A percentile compares a stretch with the other conserved stretches of the same genome.
Conservation (phyloP, 2,888 invertebrate genomes). For the Chorisops tibialis region DNA sequence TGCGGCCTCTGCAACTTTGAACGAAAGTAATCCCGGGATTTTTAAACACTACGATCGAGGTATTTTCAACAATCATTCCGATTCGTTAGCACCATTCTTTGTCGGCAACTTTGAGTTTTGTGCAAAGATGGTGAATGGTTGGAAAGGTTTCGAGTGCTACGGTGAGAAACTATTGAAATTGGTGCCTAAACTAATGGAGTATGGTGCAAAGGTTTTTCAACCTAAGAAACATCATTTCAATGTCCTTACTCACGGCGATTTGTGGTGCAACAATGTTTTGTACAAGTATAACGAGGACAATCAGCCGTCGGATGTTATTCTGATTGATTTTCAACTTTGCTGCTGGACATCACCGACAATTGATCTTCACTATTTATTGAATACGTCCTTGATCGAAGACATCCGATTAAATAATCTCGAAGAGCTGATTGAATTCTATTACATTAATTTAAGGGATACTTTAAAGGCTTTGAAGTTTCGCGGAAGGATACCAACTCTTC, state of each 20-base stretch:
- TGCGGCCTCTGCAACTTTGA: conserved; percentile 23
- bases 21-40: conserved; percentile 25
- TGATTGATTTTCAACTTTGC: conserved; percentile 44
- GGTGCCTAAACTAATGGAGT: background rate
- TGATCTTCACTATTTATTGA: conserved; percentile 40
- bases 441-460: conserved; percentile 30
- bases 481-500: conserved; percentile 36
- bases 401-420: conserved; percentile 36
- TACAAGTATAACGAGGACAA: conserved; percentile 40
- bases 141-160: conserved; percentile 36
- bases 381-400: conserved; percentile 37
- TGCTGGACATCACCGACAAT: conserved; percentile 39
- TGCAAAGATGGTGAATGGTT: background rate
- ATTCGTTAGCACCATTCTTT: background rate
- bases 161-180: conserved; percentile 38
- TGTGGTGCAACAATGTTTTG: conserved; percentile 46
- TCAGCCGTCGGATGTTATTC: conserved; percentile 41
- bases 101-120: background rate
- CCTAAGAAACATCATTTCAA: conserved; percentile 39
- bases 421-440: conserved; percentile 37
- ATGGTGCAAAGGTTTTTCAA: background rate
- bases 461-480: conserved; percentile 32
- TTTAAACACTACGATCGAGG: conserved; percentile 16
- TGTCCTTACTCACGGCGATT: conserved; percentile 44
- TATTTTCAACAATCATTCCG: background rate